Evolutionary conservation across 1,140 invertebrate species (phyloP).

Genomic region (Branchinecta lynchi): DNA sequence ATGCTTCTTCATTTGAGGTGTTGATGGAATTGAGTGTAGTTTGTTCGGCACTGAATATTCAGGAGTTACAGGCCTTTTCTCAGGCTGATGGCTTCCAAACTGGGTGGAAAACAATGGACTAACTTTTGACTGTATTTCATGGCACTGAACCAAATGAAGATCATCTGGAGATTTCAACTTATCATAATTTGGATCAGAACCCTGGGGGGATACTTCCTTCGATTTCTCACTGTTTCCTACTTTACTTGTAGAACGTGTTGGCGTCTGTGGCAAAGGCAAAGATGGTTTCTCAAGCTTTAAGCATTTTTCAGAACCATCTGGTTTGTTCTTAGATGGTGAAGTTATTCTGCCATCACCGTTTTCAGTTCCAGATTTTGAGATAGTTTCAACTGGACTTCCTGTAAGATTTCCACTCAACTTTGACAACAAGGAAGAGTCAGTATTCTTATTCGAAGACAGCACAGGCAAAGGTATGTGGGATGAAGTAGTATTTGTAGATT

Average conservation of each 20-base stretch:
- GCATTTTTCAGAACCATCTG: neutral
- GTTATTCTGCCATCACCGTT: neutral
- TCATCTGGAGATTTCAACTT: neutral
- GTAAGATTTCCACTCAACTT: too few species aligned
- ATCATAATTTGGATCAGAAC: constrained; percentile 1
- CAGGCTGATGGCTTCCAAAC: neutral
- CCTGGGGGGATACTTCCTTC: neutral
- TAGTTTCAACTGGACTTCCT: too few species aligned
- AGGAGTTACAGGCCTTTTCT: neutral
- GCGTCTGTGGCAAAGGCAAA: neutral
- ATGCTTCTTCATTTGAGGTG: neutral
- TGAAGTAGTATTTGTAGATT: neutral
- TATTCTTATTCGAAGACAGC: too few species aligned
- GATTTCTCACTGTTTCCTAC: neutral
- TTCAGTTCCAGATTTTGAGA: too few species aligned
- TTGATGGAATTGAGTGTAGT: neutral
- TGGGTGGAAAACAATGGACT: neutral
- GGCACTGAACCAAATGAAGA: neutral
- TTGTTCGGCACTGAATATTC: neutral
- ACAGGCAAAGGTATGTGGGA: neutral
- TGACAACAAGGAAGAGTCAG: too few species aligned
- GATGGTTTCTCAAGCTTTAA: neutral
- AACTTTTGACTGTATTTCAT: neutral
- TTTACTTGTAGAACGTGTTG: neutral
- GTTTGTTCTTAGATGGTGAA: neutral